Percentiles rank a stretch among this genome's conserved stretches.
Evolutionary conservation across 2,113 vertebrate genomes (phyloP).

Genomic region (Agelaius phoeniceus): DNA sequence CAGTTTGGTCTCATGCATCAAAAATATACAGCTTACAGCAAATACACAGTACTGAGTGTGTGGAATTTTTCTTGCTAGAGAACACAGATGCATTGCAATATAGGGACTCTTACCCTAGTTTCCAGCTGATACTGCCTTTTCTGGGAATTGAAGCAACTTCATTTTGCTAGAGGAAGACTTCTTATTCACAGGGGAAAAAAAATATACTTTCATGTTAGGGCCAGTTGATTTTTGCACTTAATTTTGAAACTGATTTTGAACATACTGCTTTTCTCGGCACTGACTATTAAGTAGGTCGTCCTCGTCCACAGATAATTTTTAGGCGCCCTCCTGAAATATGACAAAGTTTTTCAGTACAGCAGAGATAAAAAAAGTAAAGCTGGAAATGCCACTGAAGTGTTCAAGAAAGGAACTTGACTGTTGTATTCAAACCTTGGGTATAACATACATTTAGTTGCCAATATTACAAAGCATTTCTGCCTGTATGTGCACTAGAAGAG

Average conservation of each 20-base stretch:
- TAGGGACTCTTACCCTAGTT: background rate
- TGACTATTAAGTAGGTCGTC: background rate
- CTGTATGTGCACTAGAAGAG: background rate
- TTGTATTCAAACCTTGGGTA: background rate
- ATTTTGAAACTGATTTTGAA: background rate
- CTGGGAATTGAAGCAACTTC: background rate
- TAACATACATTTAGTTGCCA: background rate
- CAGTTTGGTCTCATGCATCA: background rate
- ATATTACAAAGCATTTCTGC: background rate
- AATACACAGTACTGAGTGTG: background rate
- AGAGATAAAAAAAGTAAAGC: background rate
- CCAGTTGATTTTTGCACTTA: background rate
- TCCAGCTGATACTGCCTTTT: background rate
- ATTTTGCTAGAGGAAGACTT: background rate
- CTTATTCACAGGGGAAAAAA: background rate
- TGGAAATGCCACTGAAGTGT: background rate
- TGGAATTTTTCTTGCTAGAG: background rate
- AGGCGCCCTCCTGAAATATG: background rate
- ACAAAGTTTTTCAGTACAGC: background rate
- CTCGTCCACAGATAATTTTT: background rate
- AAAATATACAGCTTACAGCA: background rate
- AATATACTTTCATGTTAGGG: background rate
- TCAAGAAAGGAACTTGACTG: background rate
- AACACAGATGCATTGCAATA: background rate
- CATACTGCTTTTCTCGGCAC: background rate